Evolutionary conservation across 2,797 vertebrate genomes (phyloP), one percentile per base, ranked within the genome.

Genomic region (Argentina silus): DNA sequence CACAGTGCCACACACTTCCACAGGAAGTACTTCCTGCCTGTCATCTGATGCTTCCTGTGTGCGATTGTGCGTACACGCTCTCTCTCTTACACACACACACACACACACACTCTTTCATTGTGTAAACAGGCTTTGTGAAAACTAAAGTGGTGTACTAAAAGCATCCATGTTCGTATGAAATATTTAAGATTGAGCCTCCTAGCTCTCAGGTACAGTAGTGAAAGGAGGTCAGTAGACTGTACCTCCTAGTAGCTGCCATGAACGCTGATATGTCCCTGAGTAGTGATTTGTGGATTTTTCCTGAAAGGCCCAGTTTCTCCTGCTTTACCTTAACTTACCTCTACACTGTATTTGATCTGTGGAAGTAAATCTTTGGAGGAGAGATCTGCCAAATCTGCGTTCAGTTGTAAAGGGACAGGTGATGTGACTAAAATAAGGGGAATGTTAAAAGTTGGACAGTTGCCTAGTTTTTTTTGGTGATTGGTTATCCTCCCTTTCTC

Each of bases 21-120:
- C 86, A 91, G 87, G 86, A 92, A 82, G 78, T 81, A 83, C 84
- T 90, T 90, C 85, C 85, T 91, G 89, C 81, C 79, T 81, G 67
- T 36, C 27, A 36, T 36, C 27, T 36, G 27, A 36, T 36, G 27
- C 27, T 4, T 36, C 27, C 27, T 36, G 27, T 36, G 27, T 36
- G 27, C 27, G 4, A 36, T 36, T 36, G 27, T 36, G 27, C 27
- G 27, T 36, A 36, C 27, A 36, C 27, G 1, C 27, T 36, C 27
- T 36, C 27, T 36, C 4, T 36, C 27, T 36, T 36, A 43, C 42
- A 36, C 36, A 55, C 15, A 51, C 59, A 56, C 56, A 45, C 42
- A 27, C 53, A 27, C 70, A 60, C 57, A 66, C 61, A 55, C 74
- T 81, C 72, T 85, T 87, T 36, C 27, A 4, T 36, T 36, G 27